These are phyloP conservation scores for Mamestra configurata DNA, from an alignment of 1,140 invertebrate genomes.

Conservation along the genomic window DNA sequence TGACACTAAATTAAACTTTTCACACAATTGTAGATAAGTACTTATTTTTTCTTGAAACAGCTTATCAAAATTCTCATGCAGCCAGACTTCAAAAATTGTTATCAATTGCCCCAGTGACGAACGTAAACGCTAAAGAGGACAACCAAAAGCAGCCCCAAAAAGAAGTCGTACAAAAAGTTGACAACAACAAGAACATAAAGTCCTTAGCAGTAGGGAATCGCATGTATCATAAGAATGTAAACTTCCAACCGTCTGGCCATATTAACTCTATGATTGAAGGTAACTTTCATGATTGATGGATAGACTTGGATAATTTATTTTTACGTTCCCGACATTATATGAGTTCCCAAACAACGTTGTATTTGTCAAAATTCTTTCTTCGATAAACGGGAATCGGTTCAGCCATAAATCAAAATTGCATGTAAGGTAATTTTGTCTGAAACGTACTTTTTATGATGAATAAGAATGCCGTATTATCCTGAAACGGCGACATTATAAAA, in stretches of 20 bases:
- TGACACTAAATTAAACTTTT: no score
- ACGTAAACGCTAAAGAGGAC: no score
- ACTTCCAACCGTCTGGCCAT: slow-evolving; percentile 18
- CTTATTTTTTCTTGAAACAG: no score
- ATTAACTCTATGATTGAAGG: slow-evolving; percentile 35
- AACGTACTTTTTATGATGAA: slow-evolving; percentile 23
- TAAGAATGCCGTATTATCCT: slow-evolving; percentile 9
- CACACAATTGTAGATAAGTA: no score
- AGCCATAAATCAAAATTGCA: slow-evolving; percentile 39
- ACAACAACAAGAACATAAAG: background rate
- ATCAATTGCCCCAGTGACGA: no score
- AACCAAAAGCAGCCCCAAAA: no score
- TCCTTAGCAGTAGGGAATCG: background rate
- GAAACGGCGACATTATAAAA: slow-evolving; percentile 14
- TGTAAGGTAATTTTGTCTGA: slow-evolving; percentile 29
- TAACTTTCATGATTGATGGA: slow-evolving; percentile 52
- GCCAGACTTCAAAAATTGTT: no score
- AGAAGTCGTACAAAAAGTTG: background rate
- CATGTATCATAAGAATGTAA: background rate
- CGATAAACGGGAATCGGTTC: slow-evolving; percentile 3
- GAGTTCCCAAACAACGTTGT: slow-evolving; percentile 18
- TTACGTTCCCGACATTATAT: slow-evolving; percentile 30
- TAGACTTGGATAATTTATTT: slow-evolving; percentile 51
- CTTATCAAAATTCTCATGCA: no score
- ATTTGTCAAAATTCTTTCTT: slow-evolving; percentile 35